These are phyloP conservation scores for Copidosoma aretas DNA, from an alignment of 2,888 invertebrate species.

Conservation along the genomic window DNA sequence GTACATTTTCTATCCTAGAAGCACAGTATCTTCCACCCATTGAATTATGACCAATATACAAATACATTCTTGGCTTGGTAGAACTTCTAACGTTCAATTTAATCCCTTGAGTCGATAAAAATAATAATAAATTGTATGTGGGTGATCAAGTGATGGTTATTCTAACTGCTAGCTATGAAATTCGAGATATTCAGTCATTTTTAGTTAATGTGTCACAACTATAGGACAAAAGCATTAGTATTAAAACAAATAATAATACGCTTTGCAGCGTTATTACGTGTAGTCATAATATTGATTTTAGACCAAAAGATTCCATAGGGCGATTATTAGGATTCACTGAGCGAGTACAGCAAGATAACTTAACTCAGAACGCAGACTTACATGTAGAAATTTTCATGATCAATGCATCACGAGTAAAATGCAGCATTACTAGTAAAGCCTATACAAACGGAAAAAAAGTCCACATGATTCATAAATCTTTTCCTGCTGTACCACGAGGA, in stretches of 20 bases:
- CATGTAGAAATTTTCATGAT: not conserved
- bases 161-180: slow-evolving; percentile 1
- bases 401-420: not conserved
- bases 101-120: not conserved
- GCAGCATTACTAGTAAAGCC: slow-evolving; percentile 1
- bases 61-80: not conserved
- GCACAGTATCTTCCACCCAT: slow-evolving; percentile 6
- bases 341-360: slow-evolving; percentile 25
- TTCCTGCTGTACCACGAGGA: slow-evolving; percentile 45
- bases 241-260: no score
- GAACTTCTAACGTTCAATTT: no score
- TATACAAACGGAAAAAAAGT: not conserved
- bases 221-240: not conserved
- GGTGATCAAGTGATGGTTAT: slow-evolving; percentile 3
- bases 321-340: slow-evolving; percentile 37
- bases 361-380: slow-evolving; percentile 25
- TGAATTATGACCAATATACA: not conserved
- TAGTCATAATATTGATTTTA: no score
- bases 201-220: not conserved
- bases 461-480: slow-evolving; percentile 20
- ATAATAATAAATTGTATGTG: slow-evolving; percentile 4
- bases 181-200: not conserved
- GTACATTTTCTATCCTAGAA: not conserved
- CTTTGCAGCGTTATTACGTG: no score
- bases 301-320: slow-evolving; percentile 33